Conservation (phyloP, 2,888 invertebrate genomes). For the Branchellion lobata region DNA sequence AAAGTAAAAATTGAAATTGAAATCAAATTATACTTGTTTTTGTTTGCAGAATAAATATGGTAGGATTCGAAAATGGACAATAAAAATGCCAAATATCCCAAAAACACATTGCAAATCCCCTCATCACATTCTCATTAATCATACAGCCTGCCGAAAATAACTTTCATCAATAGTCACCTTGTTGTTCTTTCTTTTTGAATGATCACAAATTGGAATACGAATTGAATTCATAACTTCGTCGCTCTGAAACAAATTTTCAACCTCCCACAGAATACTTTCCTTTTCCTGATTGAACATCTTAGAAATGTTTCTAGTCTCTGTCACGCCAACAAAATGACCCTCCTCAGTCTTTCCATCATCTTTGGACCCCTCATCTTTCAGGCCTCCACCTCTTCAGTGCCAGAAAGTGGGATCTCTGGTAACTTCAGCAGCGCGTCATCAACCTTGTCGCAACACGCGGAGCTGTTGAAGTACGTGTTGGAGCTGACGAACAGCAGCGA, state of each 20-base stretch:
- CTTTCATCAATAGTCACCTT: background rate
- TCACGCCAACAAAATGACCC: constrained; percentile 94
- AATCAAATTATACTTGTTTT: no score
- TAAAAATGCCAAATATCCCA: no score
- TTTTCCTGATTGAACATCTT: constrained; percentile 88
- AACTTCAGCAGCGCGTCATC: constrained; percentile 48
- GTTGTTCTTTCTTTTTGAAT: no score
- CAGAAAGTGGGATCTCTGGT: background rate
- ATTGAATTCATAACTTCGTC: no score
- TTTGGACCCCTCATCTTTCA: constrained; percentile 93
- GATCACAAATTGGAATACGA: no score
- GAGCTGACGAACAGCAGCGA: constrained; percentile 82
- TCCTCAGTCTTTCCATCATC: constrained; percentile 87
- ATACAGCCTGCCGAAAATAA: background rate
- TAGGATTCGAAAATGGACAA: no score
- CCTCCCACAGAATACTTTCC: constrained; percentile 72
- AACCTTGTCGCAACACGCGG: constrained; percentile 80
- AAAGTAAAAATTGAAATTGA: no score
- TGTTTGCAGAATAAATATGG: no score
- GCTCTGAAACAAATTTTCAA: background rate
- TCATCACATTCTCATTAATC: no score
- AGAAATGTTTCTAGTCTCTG: constrained; percentile 89
- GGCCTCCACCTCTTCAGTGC: constrained; percentile 61
- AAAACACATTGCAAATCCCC: no score
- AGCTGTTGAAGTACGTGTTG: constrained; percentile 87